Percentiles rank a stretch among this genome's conserved stretches.
Evolutionary conservation across 2,888 invertebrate species (phyloP).

Genomic region (Cephus nigrinus): DNA sequence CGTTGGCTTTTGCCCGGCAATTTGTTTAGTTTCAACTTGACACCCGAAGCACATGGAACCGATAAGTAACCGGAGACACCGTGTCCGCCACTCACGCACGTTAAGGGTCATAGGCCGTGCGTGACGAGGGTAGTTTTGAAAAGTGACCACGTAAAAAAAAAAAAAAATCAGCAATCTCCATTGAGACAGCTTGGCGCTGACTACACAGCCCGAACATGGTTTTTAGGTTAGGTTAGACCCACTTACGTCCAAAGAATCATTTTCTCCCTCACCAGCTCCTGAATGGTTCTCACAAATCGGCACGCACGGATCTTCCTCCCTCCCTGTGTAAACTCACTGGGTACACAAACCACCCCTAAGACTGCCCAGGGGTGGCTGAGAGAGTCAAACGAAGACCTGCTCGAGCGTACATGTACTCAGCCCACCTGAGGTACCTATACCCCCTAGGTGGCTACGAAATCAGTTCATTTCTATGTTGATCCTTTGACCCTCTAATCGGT

Average conservation of each 20-base stretch:
- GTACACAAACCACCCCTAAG: slow-evolving; percentile 27
- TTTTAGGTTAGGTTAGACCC: slow-evolving; percentile 9
- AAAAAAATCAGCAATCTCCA: neutral
- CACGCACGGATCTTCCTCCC: slow-evolving; percentile 32
- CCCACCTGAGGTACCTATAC: neutral
- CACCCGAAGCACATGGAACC: slow-evolving; percentile 28
- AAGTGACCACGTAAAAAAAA: neutral
- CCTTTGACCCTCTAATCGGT: slow-evolving; percentile 45
- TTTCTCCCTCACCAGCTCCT: neutral
- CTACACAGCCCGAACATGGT: slow-evolving; percentile 23
- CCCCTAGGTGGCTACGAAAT: slow-evolving; percentile 62
- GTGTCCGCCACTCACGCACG: slow-evolving; percentile 13
- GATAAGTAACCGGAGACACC: slow-evolving; percentile 29
- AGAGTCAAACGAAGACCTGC: neutral
- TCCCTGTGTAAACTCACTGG: slow-evolving; percentile 14
- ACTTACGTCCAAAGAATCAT: neutral
- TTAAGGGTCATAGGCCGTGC: neutral
- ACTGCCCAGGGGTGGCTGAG: slow-evolving; percentile 17
- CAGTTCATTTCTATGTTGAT: slow-evolving; percentile 67
- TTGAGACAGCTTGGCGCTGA: slow-evolving; percentile 54
- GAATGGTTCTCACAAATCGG: slow-evolving; percentile 35
- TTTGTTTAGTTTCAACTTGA: slow-evolving; percentile 59
- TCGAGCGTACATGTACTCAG: neutral
- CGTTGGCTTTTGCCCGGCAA: slow-evolving; percentile 32
- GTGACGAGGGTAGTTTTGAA: neutral